Base-by-base conservation (phyloP, 2,113 vertebrate genomes). In the Condylura cristata region DNA sequence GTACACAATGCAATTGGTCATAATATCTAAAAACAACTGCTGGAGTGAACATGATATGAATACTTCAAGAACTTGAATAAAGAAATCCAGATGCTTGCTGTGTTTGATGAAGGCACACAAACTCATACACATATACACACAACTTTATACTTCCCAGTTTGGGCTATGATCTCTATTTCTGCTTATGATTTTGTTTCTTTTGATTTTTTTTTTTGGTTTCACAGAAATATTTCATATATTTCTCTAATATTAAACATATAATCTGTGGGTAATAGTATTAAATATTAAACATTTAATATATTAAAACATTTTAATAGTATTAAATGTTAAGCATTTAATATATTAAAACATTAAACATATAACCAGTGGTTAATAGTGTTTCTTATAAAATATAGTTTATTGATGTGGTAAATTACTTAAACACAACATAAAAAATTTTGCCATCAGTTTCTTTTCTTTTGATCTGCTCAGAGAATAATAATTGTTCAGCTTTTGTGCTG, bases 41-140 rank as follows among this genome's bases (percentile, higher is more conserved):
- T 89, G 48, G 85, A 96, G 66, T 74, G 22, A 83, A 41, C 44
- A 51, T 5, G 9, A 30, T 74, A 78, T 26, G 68, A 92, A 78
- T 74, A 89, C 65, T 53, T 68, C 3, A 18, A 93, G 70, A 88
- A 14, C 30, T 58, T 32, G 48, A 90, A 72, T 84, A 74, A 87
- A 85, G 32, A 37, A 80, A 37, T 58, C 2, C 56, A 24, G 8
- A 1, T 75, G 6, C 26, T 63, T 12, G 32, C 0, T 86, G 28
- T 89, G 24, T 91, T 63, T 82, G 48, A 88, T 58, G 76, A 82
- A 94, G 81, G n/a, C 26, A 90, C 22, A 94, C 2, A 95, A 70
- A 76, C 8, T 17, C 37, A 63, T 34, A 18, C 37, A 65, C 18
- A 41, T 28, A 30, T 0, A 53, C 1, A 75, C 6, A 44, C 9